Evolutionary conservation across 92 coral and sea anemone species (phyloP).

Genomic region (Porites evermanni): DNA sequence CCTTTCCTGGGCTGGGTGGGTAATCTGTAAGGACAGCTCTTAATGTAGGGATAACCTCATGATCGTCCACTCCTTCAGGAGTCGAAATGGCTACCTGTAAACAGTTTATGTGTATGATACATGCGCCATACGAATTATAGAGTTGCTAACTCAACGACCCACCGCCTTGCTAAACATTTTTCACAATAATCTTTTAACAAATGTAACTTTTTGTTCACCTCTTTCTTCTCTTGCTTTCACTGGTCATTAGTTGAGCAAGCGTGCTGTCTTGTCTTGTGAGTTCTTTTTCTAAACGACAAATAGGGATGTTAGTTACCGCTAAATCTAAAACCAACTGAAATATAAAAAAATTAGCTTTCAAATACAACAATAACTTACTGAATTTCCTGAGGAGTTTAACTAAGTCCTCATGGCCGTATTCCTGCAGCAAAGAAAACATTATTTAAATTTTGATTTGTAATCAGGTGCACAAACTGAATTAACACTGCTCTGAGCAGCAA

Average conservation of each 20-base stretch:
- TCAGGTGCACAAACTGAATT: not conserved
- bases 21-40: too few relatives aligned
- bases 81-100: too few relatives aligned
- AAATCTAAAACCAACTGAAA: too few relatives aligned
- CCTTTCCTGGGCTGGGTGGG: too few relatives aligned
- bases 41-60: too few relatives aligned
- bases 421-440: slow-evolving; percentile 58
- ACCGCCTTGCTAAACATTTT: too few relatives aligned
- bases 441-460: not conserved
- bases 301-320: not conserved
- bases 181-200: not conserved
- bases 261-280: slow-evolving; percentile 93
- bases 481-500: too few relatives aligned
- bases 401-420: slow-evolving; percentile 86
- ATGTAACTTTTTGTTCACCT: slow-evolving; percentile 48
- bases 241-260: slow-evolving; percentile 89
- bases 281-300: slow-evolving; percentile 72
- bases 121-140: too few relatives aligned
- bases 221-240: slow-evolving; percentile 84
- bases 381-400: slow-evolving; percentile 84
- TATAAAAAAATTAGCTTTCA: too few relatives aligned
- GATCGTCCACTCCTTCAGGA: too few relatives aligned
- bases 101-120: too few relatives aligned
- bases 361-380: slow-evolving; percentile 68
- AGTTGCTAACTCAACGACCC: too few relatives aligned